Base-by-base conservation (phyloP, 2,797 vertebrate genomes). In the Gallinago solitaria region DNA sequence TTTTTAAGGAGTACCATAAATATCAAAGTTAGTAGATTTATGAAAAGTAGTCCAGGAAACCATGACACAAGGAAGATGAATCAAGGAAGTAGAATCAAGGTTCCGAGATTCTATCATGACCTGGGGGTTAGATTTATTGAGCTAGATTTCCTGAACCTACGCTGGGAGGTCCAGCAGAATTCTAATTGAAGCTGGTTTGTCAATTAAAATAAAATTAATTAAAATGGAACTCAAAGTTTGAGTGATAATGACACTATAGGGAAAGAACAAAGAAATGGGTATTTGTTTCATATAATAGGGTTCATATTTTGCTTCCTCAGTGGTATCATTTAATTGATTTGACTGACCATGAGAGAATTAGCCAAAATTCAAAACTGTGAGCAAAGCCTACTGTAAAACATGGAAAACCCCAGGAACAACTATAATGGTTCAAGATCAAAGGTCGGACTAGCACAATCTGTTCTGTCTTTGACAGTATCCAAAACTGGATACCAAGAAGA, bases 141-240 rank as follows among this genome's bases (percentile, higher is more conserved):
- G 11, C 14, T 65, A 21, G 5, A 57, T 60, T 94, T 90, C 35
- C 25, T 89, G 33, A 80, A 63, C 14, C 6, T 77, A 28, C 74
- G n/a, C 43, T 63, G 41, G 18, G 21, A 91, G 53, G 33, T 69
- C 84, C 51, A 70, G 35, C 9, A 64, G 51, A 60, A 7, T 67
- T 84, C 15, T 85, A 41, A 70, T 27, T 50, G 71, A 83, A 45
- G 25, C 21, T 64, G 15, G 11, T 3, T 21, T 80, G 23, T 35
- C 28, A 92, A 89, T 75, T 78, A 76, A 89, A 95, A 87, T 53
- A 76, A 39, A 48, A 89, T 71, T 85, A 87, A 92, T 87, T 75
- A 51, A 83, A 90, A 54, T 3, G 35, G 37, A 86, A 13, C 28
- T 65, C 50, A 78, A 83, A 71, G 9, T 76, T 54, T 30, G 13